Conservation (phyloP, 2,797 vertebrate species). For the Kryptopterus vitreolus region DNA sequence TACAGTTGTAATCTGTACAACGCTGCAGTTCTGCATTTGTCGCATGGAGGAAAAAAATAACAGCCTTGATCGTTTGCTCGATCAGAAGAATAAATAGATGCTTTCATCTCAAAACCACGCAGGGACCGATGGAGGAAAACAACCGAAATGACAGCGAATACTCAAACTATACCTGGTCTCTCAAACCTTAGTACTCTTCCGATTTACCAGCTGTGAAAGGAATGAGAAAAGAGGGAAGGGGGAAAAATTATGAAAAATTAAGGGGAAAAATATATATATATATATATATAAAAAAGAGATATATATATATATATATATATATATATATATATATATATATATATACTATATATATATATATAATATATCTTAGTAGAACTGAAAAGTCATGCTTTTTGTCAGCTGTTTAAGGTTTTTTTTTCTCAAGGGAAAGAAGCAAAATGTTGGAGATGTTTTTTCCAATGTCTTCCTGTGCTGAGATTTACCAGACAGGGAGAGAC, state of each 20-base stretch:
- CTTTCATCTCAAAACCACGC: constrained; percentile 32
- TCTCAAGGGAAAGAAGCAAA: constrained; percentile 13
- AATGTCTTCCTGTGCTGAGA: constrained; percentile 17
- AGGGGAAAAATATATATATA: neutral
- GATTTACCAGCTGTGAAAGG: constrained; percentile 12
- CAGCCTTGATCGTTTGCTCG: constrained; percentile 41
- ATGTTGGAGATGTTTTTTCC: constrained; percentile 1
- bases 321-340: too few species aligned
- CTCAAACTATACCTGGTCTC: constrained; percentile 70
- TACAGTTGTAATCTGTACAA: constrained; percentile 87
- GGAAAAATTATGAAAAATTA: neutral
- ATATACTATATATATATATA: too few species aligned
- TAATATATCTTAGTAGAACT: neutral
- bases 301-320: too few species aligned
- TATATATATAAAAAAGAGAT: neutral
- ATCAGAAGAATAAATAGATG: constrained; percentile 45
- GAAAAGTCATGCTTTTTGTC: neutral
- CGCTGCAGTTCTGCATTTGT: constrained; percentile 78
- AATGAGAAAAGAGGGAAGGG: constrained; percentile 19
- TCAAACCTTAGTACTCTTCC: constrained; percentile 74
- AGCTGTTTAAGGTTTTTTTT: neutral
- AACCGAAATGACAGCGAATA: constrained; percentile 62
- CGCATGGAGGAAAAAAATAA: constrained; percentile 52
- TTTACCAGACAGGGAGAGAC: constrained; percentile 15
- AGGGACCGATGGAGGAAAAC: constrained; percentile 56